These are phyloP conservation scores for Caenorhabditis sp. DNA, from an alignment of 2,888 invertebrate genomes.

Conservation along the genomic window DNA sequence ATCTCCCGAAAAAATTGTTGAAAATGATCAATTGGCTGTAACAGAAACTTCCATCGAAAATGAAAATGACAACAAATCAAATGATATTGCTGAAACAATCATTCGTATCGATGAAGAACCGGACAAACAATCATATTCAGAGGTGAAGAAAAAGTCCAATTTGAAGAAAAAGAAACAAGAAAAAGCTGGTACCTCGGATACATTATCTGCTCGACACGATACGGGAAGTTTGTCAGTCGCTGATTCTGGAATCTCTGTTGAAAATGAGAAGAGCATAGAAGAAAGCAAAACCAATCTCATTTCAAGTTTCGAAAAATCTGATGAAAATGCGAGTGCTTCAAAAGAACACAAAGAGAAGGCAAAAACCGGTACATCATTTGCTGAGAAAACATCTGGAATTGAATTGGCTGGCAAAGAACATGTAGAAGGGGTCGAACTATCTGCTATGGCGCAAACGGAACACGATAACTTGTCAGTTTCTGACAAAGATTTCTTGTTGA, in stretches of 20 bases:
- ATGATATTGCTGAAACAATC: conserved; percentile 2
- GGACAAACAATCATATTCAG: conserved; percentile 22
- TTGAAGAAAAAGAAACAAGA: conserved; percentile 32
- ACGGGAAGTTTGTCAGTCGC: conserved; percentile 32
- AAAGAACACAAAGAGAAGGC: not conserved
- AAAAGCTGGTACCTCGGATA: conserved; percentile 6
- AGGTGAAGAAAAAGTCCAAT: conserved; percentile 15
- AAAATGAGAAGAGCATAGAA: not conserved
- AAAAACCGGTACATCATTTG: conserved; percentile 1
- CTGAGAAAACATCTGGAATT: conserved; percentile 1
- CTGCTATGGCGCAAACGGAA: too few species aligned
- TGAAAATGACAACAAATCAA: not conserved
- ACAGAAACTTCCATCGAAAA: not conserved
- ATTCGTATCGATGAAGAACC: not conserved
- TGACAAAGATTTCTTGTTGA: conserved; percentile 11
- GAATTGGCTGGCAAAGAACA: conserved; percentile 1
- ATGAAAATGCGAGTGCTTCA: conserved; percentile 7
- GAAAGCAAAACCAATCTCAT: not conserved
- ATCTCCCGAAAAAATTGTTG: conserved; percentile 6
- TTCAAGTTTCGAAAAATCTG: conserved; percentile 23
- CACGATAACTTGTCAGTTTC: conserved; percentile 17
- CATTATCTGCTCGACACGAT: conserved; percentile 18
- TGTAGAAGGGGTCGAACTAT: not conserved
- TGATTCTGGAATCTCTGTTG: conserved; percentile 27
- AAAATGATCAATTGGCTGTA: not conserved